Conservation (phyloP, 2,888 invertebrate species). For the Drosophila suboccidentalis region DNA sequence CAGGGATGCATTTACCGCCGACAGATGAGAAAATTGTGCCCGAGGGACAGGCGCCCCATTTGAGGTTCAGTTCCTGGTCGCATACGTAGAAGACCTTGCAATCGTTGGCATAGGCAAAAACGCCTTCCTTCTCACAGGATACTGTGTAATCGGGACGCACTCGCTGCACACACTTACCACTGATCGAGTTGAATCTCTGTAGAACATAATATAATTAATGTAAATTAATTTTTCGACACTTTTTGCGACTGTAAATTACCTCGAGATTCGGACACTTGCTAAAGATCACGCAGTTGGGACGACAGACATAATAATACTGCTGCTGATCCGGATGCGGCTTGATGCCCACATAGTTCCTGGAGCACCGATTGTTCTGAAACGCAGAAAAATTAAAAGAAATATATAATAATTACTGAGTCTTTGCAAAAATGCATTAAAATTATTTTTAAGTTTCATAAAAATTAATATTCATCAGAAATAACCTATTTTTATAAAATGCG, state of each 20-base stretch:
- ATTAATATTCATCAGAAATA: no score
- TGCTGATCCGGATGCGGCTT: constrained; percentile 84
- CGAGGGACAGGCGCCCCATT: constrained; percentile 81
- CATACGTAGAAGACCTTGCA: constrained; percentile 84
- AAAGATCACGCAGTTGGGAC: constrained; percentile 83
- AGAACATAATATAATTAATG: background rate
- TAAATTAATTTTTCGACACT: no score
- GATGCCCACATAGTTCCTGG: constrained; percentile 82
- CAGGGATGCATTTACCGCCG: constrained; percentile 79
- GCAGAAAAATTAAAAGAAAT: no score
- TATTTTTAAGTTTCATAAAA: no score
- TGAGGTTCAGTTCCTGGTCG: constrained; percentile 68
- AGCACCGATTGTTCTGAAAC: constrained; percentile 84
- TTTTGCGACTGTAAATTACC: constrained; percentile 52
- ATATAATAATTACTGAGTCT: no score
- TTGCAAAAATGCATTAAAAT: no score
- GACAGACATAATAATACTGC: constrained; percentile 86
- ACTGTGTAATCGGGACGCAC: constrained; percentile 68
- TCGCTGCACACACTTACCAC: constrained; percentile 74
- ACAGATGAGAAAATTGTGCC: constrained; percentile 79
- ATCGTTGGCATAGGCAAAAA: constrained; percentile 84
- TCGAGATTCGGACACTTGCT: constrained; percentile 84
- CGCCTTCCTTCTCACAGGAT: constrained; percentile 76
- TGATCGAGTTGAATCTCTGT: constrained; percentile 74
- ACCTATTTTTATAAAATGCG: no score